Conservation (phyloP, 2,113 vertebrate species). For the Vidua chalybeata region DNA sequence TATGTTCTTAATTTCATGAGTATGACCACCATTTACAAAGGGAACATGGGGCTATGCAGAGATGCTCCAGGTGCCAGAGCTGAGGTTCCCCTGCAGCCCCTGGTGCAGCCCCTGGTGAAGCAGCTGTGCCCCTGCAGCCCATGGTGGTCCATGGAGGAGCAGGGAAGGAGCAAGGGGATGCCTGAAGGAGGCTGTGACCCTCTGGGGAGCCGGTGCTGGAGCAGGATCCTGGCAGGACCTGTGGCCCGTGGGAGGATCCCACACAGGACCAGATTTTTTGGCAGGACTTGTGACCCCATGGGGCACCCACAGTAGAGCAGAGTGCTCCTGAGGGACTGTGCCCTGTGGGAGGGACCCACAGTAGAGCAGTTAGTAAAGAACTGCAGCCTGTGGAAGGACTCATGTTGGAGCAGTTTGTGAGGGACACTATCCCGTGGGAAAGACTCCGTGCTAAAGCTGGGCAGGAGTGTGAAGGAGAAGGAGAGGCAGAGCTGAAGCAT, state of each 20-base stretch:
- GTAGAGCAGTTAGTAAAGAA: neutral
- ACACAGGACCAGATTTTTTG: neutral
- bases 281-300: neutral
- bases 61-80: neutral
- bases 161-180: neutral
- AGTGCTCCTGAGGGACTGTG: neutral
- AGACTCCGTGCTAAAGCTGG: accelerated
- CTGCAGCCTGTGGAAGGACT: accelerated
- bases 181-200: neutral
- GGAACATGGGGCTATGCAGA: too few relatives aligned
- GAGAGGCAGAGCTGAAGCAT: neutral
- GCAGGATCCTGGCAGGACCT: neutral
- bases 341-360: too few relatives aligned
- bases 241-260: neutral
- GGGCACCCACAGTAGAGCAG: neutral
- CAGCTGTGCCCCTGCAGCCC: neutral
- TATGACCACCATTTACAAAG: neutral
- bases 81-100: neutral
- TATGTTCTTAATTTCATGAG: neutral
- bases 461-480: neutral
- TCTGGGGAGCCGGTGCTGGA: accelerated
- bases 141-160: neutral
- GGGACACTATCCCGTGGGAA: neutral
- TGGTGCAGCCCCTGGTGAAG: neutral
- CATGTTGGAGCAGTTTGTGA: neutral